These are phyloP conservation scores for Allobates femoralis DNA, from an alignment of 2,797 vertebrate species.

Conservation along the genomic window DNA sequence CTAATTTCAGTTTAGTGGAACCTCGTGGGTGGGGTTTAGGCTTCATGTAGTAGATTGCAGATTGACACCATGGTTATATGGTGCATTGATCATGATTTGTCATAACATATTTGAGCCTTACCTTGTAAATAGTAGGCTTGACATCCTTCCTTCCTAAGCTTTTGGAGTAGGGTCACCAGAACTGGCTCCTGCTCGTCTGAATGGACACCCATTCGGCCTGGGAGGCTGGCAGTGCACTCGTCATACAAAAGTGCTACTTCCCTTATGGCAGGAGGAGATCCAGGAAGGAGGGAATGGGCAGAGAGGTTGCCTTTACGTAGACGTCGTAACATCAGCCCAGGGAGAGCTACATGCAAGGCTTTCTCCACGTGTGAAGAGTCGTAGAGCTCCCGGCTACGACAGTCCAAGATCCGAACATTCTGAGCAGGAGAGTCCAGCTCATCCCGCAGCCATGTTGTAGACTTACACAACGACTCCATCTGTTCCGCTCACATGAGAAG, in stretches of 20 bases:
- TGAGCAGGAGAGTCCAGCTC: constrained; percentile 69
- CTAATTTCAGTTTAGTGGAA: not conserved
- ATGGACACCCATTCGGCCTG: constrained; percentile 53
- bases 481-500: not conserved
- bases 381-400: constrained; percentile 73
- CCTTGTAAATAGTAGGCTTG: constrained; percentile 74
- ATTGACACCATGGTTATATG: not conserved
- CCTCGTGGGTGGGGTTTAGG: not conserved
- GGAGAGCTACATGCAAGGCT: constrained; percentile 73
- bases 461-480: constrained; percentile 73
- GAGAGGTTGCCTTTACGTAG: constrained; percentile 72
- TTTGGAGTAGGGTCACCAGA: constrained; percentile 70
- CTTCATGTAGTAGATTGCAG: not conserved
- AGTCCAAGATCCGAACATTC: constrained; percentile 71
- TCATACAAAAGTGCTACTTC: constrained; percentile 72
- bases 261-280: constrained; percentile 61
- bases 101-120: constrained; percentile 55
- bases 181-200: constrained; percentile 67
- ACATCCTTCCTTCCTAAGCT: constrained; percentile 73
- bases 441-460: constrained; percentile 70
- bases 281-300: constrained; percentile 69
- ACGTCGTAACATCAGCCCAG: constrained; percentile 73
- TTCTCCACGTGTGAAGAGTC: constrained; percentile 72
- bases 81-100: not conserved
- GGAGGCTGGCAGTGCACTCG: constrained; percentile 60